Evolutionary conservation across 2,797 vertebrate genomes (phyloP).

Genomic region (Epinephelus awoara): DNA sequence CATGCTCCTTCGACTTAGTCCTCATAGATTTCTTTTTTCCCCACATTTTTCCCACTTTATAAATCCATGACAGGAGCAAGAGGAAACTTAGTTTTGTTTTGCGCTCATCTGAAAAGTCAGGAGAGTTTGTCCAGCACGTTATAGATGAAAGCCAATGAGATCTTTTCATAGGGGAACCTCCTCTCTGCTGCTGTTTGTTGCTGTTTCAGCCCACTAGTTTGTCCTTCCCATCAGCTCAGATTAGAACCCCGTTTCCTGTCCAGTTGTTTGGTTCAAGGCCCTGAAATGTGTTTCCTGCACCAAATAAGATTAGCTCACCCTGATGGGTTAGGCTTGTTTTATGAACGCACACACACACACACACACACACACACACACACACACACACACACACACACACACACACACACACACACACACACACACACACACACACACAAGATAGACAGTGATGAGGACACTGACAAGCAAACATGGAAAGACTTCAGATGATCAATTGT

Average conservation of each 20-base stretch:
- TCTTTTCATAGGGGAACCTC: conserved; percentile 10
- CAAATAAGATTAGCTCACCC: conserved; percentile 71
- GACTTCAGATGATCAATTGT: not conserved
- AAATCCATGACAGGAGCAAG: not conserved
- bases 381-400: conserved; percentile 15
- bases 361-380: not conserved
- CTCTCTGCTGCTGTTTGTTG: conserved; percentile 42
- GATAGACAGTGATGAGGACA: conserved; percentile 9
- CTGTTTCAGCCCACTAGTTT: conserved; percentile 31
- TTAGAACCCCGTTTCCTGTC: conserved; percentile 62
- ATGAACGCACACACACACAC: conserved; percentile 7
- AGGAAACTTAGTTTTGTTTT: not conserved
- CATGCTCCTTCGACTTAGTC: not conserved
- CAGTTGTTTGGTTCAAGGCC: conserved; percentile 65
- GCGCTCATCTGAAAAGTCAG: not conserved
- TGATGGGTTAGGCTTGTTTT: conserved; percentile 40
- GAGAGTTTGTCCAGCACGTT: not conserved
- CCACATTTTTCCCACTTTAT: too few species aligned
- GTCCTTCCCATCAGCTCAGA: conserved; percentile 58
- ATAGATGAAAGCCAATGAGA: conserved; percentile 5
- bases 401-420: conserved; percentile 4
- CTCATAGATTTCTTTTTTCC: not conserved
- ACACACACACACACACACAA: conserved; percentile 15
- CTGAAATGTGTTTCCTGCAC: conserved; percentile 80
- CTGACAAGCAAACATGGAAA: conserved; percentile 20